Conservation (phyloP, 2,888 invertebrate genomes). For the Agonopterix arenella region DNA sequence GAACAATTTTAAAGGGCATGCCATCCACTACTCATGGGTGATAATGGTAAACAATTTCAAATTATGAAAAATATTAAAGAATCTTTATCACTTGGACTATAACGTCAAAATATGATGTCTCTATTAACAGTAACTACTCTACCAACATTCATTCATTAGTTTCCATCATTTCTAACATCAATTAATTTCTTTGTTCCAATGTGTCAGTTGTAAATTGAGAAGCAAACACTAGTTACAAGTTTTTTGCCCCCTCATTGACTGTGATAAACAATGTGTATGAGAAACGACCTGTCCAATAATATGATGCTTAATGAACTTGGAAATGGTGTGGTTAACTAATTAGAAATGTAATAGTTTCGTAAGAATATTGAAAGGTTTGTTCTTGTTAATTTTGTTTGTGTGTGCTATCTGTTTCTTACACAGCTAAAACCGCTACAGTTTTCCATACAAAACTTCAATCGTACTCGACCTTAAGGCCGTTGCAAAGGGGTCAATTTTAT, state of each 20-base stretch:
- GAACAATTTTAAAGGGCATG: no score
- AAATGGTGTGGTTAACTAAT: constrained; percentile 56
- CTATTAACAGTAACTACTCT: constrained; percentile 29
- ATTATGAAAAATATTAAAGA: no score
- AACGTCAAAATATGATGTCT: constrained; percentile 7
- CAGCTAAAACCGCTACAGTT: no score
- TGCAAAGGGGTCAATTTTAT: no score
- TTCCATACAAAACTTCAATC: no score
- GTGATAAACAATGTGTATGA: constrained; percentile 58
- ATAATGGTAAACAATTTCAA: no score
- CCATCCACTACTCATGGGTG: no score
- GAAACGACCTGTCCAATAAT: constrained; percentile 56
- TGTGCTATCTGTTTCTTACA: neutral
- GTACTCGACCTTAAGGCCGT: no score
- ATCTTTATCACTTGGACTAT: no score
- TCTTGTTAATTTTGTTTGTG: neutral
- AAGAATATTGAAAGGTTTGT: constrained; percentile 19
- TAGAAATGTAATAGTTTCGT: constrained; percentile 43
- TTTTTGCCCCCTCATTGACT: constrained; percentile 35
- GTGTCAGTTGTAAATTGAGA: constrained; percentile 72
- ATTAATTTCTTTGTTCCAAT: constrained; percentile 73
- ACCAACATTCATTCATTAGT: constrained; percentile 51
- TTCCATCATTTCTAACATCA: constrained; percentile 67
- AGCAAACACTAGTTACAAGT: constrained; percentile 64
- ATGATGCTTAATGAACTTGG: constrained; percentile 59